Percentiles rank a stretch among this genome's conserved stretches.
Conservation (phyloP, 2,797 vertebrate genomes). For the Capromys pilorides region DNA sequence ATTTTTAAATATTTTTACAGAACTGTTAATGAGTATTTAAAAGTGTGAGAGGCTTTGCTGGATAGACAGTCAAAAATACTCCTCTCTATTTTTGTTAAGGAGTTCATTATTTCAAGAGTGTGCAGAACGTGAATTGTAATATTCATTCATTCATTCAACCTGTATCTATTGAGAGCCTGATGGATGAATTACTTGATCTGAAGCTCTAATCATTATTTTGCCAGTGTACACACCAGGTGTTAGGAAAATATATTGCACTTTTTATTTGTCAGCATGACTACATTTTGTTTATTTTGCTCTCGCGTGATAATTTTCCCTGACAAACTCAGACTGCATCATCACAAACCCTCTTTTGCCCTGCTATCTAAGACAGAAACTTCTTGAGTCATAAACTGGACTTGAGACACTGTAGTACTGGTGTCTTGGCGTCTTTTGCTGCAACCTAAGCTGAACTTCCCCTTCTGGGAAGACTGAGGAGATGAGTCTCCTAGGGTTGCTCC, state of each 20-base stretch:
- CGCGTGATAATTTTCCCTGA: background rate
- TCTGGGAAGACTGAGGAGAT: background rate
- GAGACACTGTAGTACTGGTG: background rate
- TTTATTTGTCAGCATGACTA: background rate
- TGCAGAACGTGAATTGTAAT: background rate
- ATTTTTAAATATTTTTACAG: background rate
- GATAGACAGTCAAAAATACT: background rate
- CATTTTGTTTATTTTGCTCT: conserved; percentile 32
- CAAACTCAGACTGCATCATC: background rate
- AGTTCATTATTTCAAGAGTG: background rate
- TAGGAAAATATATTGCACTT: background rate
- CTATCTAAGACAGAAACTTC: background rate
- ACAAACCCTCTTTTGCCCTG: background rate
- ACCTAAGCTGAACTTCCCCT: background rate
- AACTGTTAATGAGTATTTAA: background rate
- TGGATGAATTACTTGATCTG: background rate
- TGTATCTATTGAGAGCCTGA: background rate
- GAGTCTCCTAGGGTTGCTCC: background rate
- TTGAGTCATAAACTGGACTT: background rate
- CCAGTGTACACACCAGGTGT: background rate
- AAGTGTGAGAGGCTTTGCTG: background rate
- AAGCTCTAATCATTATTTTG: background rate
- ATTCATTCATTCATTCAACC: background rate
- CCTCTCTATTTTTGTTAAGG: background rate
- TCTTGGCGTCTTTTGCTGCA: background rate